phyloP scores from a whole-genome alignment of 2,888 invertebrate species.

The Thymelicus lineola region DNA sequence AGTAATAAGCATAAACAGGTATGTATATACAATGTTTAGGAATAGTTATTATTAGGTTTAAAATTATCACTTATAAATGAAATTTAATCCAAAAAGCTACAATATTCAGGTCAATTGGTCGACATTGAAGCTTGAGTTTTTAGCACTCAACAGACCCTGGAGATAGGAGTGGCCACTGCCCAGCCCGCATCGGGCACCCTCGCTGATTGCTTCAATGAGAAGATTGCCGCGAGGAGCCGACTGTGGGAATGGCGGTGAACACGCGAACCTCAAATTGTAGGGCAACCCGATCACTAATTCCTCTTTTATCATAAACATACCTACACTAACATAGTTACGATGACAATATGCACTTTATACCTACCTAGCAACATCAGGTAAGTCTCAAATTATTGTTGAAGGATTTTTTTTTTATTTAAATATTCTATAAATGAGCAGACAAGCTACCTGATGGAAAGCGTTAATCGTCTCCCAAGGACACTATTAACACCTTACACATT shows the following conservation, averaged over 20 bases:
- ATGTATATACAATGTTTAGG: neutral
- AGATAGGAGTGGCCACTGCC: constrained; percentile 15
- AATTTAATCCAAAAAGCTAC: too few species aligned
- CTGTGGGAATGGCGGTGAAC: constrained; percentile 50
- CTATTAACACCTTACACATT: too few species aligned
- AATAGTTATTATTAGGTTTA: neutral
- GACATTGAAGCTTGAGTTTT: neutral
- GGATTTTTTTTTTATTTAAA: too few species aligned
- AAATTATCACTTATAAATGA: too few species aligned
- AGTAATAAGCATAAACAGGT: too few species aligned
- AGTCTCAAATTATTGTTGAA: too few species aligned
- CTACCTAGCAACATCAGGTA: too few species aligned
- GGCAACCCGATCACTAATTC: neutral
- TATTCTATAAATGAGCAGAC: too few species aligned
- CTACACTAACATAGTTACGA: too few species aligned
- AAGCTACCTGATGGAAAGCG: too few species aligned
- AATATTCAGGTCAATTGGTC: neutral
- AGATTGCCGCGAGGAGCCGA: constrained; percentile 50
- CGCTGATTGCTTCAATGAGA: constrained; percentile 58
- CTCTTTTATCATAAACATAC: neutral
- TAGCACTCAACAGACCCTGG: neutral
- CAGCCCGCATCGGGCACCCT: constrained; percentile 50
- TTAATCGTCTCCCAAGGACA: too few species aligned
- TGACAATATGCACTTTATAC: too few species aligned
- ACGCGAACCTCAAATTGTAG: constrained; percentile 45